phyloP scores from a whole-genome alignment of 2,888 invertebrate species.

The Callyntrura sp. region DNA sequence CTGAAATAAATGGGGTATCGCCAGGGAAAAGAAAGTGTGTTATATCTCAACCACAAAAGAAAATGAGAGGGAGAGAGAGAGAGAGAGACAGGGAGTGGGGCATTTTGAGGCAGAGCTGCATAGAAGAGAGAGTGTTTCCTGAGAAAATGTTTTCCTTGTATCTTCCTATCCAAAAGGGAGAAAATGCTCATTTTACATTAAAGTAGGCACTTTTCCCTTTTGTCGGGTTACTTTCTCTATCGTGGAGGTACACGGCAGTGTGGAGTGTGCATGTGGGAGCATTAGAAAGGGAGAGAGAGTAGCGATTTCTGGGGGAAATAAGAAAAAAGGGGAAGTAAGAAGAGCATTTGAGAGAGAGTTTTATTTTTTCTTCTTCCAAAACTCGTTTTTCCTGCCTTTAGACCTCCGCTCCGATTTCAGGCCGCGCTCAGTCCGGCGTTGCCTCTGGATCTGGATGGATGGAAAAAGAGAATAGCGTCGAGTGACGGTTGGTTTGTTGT shows the following conservation, averaged over 20 bases:
- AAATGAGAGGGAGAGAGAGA: not conserved
- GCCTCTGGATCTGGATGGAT: constrained; percentile 68
- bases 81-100: not conserved
- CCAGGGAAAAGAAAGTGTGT: too few relatives aligned
- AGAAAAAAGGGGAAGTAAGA: not conserved
- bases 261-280: too few relatives aligned
- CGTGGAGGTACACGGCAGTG: too few relatives aligned
- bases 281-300: too few relatives aligned
- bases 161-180: not conserved
- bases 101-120: not conserved
- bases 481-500: constrained; percentile 34
- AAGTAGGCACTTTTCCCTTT: too few relatives aligned
- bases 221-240: too few relatives aligned
- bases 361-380: not conserved
- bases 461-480: not conserved
- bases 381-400: constrained; percentile 54
- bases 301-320: not conserved
- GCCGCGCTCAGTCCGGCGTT: constrained; percentile 58
- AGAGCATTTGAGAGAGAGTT: not conserved
- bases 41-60: not conserved
- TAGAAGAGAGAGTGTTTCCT: too few relatives aligned
- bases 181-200: not conserved
- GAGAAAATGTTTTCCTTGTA: not conserved
- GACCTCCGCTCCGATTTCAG: constrained; percentile 49
- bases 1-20: too few relatives aligned